phyloP scores from a whole-genome alignment of 2,113 vertebrate species.

The Romanogobio albipinnatus region DNA sequence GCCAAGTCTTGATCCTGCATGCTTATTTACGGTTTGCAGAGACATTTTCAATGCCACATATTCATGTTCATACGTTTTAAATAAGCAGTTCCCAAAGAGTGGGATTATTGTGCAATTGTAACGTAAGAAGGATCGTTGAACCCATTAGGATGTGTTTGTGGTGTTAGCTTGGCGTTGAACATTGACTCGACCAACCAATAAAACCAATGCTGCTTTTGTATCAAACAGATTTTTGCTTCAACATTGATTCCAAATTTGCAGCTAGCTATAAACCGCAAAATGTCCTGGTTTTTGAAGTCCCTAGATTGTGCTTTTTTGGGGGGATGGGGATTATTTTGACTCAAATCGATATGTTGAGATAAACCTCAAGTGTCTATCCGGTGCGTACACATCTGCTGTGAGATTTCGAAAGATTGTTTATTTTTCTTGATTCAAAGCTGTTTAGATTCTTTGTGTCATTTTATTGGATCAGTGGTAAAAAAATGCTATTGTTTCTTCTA shows the following conservation, averaged over 20 bases:
- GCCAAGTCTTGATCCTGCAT: neutral
- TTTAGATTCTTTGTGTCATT: conserved; percentile 8
- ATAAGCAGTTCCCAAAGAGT: neutral
- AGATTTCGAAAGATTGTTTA: conserved; percentile 9
- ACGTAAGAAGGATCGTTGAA: neutral
- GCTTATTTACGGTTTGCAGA: neutral
- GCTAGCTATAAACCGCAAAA: neutral
- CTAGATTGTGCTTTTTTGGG: conserved; percentile 12
- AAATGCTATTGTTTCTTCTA: conserved; percentile 58
- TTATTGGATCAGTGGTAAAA: conserved; percentile 50
- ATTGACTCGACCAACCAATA: neutral
- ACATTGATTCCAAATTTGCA: neutral
- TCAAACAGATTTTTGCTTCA: neutral
- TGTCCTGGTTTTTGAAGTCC: conserved; percentile 5
- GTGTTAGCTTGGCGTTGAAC: neutral
- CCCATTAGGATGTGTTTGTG: neutral
- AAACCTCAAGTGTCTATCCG: conserved; percentile 33
- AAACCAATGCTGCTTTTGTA: neutral
- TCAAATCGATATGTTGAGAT: conserved; percentile 20
- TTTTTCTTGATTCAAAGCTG: conserved; percentile 42
- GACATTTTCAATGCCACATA: neutral
- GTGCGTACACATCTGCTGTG: neutral
- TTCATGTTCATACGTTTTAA: neutral
- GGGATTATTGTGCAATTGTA: neutral
- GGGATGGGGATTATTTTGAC: conserved; percentile 44